Conservation (phyloP, 2,113 vertebrate genomes). For the Entelurus aequoreus region DNA sequence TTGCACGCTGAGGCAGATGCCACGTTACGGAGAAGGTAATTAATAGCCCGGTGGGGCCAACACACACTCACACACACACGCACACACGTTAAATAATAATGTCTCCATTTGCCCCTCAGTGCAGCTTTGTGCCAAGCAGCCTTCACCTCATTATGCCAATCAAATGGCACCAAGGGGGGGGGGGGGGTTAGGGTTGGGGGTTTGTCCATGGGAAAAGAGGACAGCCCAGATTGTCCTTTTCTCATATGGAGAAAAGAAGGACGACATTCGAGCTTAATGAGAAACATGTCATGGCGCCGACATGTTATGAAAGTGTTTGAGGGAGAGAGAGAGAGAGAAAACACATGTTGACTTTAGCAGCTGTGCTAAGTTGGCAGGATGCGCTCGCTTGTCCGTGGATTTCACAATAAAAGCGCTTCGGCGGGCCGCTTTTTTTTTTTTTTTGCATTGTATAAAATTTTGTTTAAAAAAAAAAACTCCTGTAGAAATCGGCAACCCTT, state of each 20-base stretch:
- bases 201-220: not conserved
- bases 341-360: constrained; percentile 40
- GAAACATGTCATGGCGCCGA: constrained; percentile 9
- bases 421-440: too few species aligned
- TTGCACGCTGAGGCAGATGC: constrained; percentile 67
- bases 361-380: constrained; percentile 20
- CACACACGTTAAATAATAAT: constrained; percentile 59
- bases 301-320: constrained; percentile 18
- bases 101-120: constrained; percentile 70
- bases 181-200: not conserved
- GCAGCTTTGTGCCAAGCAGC: constrained; percentile 66
- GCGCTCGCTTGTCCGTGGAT: constrained; percentile 12
- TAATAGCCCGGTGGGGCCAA: constrained; percentile 74
- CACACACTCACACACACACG: constrained; percentile 32
- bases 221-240: constrained; percentile 38
- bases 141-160: constrained; percentile 73
- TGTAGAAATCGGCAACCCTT: too few species aligned
- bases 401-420: not conserved
- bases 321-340: not conserved
- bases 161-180: constrained; percentile 37
- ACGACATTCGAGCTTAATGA: constrained; percentile 33
- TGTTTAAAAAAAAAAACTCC: too few species aligned
- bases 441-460: too few species aligned
- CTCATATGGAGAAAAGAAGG: constrained; percentile 31
- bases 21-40: constrained; percentile 88